Evolutionary conservation across 2,113 vertebrate genomes (phyloP).

Genomic region (Equus przewalskii): DNA sequence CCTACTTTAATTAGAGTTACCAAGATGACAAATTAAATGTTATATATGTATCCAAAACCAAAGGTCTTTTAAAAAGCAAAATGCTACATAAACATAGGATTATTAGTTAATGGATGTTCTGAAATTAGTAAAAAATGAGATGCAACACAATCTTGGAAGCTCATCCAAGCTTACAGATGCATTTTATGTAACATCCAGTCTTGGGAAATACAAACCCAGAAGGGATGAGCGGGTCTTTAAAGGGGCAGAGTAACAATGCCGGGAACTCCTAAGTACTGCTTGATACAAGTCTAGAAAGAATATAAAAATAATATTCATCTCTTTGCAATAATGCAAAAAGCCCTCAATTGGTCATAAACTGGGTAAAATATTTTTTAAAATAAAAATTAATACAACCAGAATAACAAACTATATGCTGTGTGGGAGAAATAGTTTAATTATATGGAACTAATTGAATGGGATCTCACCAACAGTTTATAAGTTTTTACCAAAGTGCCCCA

Average conservation of each 20-base stretch:
- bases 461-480: neutral
- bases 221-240: conserved; percentile 32
- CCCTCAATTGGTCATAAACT: neutral
- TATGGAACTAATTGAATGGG: neutral
- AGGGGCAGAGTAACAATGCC: neutral
- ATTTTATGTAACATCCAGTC: neutral
- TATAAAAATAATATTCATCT: neutral
- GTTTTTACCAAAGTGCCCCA: neutral
- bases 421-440: neutral
- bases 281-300: conserved; percentile 25
- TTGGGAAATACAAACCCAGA: conserved; percentile 47
- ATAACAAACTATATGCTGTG: neutral
- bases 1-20: conserved; percentile 21
- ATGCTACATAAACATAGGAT: neutral
- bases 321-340: neutral
- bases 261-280: neutral
- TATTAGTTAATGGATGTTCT: conserved; percentile 23
- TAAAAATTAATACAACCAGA: conserved; percentile 55
- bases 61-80: conserved; percentile 31
- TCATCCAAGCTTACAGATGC: neutral
- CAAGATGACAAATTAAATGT: conserved; percentile 7
- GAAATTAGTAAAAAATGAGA: conserved; percentile 54
- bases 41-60: neutral
- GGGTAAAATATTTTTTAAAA: neutral
- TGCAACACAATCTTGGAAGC: neutral